phyloP scores from a whole-genome alignment of 2,113 vertebrate genomes.

The Neotoma lepida region DNA sequence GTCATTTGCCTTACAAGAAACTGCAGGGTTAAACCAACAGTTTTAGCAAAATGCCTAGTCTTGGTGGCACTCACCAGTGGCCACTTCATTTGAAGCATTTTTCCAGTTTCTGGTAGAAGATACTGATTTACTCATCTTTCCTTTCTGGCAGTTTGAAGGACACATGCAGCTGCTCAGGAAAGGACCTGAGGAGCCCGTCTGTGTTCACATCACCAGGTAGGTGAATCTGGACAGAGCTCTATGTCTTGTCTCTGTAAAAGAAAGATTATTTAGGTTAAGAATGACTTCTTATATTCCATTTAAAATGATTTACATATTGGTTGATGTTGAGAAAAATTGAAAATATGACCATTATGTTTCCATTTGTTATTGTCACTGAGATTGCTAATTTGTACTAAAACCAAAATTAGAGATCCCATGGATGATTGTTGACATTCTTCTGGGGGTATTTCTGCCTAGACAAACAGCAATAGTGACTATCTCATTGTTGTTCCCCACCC shows the following conservation, averaged over 20 bases:
- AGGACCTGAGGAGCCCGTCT: background rate
- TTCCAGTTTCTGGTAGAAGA: background rate
- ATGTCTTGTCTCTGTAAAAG: background rate
- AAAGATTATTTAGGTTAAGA: background rate
- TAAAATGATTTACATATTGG: constrained; percentile 12
- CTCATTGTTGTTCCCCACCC: background rate
- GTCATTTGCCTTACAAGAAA: background rate
- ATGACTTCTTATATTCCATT: background rate
- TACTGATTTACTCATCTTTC: background rate
- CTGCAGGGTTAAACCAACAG: background rate
- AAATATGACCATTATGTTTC: background rate
- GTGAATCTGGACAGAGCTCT: background rate
- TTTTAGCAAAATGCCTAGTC: background rate
- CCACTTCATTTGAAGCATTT: background rate
- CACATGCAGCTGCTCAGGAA: background rate
- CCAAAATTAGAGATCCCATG: constrained; percentile 16
- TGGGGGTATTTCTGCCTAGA: constrained; percentile 33
- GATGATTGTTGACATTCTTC: background rate
- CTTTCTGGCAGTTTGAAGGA: background rate
- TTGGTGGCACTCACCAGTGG: background rate
- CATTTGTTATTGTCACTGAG: background rate
- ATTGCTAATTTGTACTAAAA: constrained; percentile 38
- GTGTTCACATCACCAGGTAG: background rate
- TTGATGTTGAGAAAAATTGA: background rate
- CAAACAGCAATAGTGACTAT: background rate